Evolutionary conservation across 37 sponge, comb jelly and placozoan species (phyloP).

Genomic region (Bolinopsis microptera): DNA sequence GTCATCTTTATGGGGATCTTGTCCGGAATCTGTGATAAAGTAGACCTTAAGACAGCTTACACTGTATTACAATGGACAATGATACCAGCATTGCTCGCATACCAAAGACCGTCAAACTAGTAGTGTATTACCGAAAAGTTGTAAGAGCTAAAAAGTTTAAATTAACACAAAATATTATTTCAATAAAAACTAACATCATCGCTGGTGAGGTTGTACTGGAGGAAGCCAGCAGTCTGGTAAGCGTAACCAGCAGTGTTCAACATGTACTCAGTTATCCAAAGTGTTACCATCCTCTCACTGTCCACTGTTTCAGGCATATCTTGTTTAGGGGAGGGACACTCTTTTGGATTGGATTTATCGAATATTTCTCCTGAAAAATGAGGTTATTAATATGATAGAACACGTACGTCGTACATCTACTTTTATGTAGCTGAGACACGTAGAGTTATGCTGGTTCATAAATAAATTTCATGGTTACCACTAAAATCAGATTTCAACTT

Average conservation of each 20-base stretch:
- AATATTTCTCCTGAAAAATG: conserved; percentile 26
- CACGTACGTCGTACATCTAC: too few species aligned
- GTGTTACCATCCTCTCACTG: conserved; percentile 39
- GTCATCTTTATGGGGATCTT: conserved; percentile 1
- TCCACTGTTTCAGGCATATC: background rate
- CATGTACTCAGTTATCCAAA: conserved; percentile 64
- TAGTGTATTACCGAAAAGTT: too few species aligned
- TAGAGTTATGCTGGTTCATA: too few species aligned
- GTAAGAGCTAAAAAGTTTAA: too few species aligned
- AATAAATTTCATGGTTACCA: too few species aligned
- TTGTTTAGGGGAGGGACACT: conserved; percentile 43
- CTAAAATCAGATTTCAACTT: too few species aligned
- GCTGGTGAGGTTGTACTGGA: conserved; percentile 43
- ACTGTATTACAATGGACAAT: too few species aligned
- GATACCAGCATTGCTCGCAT: too few species aligned
- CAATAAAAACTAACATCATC: background rate
- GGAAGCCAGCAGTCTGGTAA: conserved; percentile 49
- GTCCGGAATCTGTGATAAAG: background rate
- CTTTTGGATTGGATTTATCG: background rate
- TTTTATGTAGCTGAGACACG: too few species aligned
- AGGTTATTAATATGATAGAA: too few species aligned
- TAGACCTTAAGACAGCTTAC: too few species aligned
- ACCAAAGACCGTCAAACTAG: too few species aligned
- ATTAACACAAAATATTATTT: background rate
- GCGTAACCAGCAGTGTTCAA: conserved; percentile 45